Base-by-base conservation (phyloP, 2,113 vertebrate genomes). In the Atractosteus spatula region DNA sequence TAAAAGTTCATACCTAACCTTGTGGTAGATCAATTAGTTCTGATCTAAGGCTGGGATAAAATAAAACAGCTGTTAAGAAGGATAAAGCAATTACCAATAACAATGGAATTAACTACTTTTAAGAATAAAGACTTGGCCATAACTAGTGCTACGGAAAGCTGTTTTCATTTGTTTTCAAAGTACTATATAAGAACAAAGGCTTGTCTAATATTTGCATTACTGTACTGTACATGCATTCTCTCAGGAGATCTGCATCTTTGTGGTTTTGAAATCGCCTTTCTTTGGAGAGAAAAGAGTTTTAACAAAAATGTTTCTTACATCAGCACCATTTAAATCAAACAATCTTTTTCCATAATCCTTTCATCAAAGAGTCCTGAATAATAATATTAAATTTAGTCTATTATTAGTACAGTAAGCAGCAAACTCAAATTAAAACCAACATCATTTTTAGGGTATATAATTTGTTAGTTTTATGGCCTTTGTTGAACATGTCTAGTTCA, bases 11-110 rank as follows among this genome's bases (percentile, higher is more conserved):
- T 43, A 16, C 14, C 65, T 29, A 43, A 2, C 29, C 1, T 55
- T 44, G 10, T 45, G 44, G 44, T 73, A 57, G 54, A 64, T 63
- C 42, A 69, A 74, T 45, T 47, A 69, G 47, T 54, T 69, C 66
- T 43, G 66, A 55, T 45, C 41, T 55, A 8, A 69, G 13, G 41
- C 43, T 68, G 13, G 56, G 8, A 74, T 11, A 3, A 11, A 68
- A 56, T 47, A 51, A 59, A 69, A 63, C 73, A 74, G 59, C 67
- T 74, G 73, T 67, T 64, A 43, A 41, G 16, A 63, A 17, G 12
- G 61, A 54, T 43, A n/a, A 59, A 59, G 13, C 56, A n/a, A 59
- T n/a, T 14, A 59, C 55, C 41, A 3, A 54, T 2, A 63, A 44
- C 41, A 64, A 12, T 3, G 55, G 29, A 13, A 41, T 42, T 29